These are phyloP conservation scores for Acromyrmex heyeri DNA, from an alignment of 1,140 invertebrate genomes.

Conservation along the genomic window DNA sequence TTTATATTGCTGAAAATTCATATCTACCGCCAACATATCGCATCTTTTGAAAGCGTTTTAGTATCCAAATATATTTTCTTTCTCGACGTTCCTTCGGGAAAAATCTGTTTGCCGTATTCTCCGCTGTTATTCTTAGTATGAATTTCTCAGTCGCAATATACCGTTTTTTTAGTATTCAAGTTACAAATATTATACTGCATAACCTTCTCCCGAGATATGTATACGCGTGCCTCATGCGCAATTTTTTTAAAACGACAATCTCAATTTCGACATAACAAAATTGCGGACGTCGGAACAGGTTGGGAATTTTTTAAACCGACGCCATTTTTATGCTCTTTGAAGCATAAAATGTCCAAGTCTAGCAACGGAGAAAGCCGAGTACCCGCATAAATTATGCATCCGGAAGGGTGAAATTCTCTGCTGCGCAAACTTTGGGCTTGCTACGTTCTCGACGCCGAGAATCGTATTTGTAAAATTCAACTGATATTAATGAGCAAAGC, in stretches of 20 bases:
- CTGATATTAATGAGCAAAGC: conserved; percentile 57
- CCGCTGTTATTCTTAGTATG: conserved; percentile 23
- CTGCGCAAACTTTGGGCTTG: conserved; percentile 52
- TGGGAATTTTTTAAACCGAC: conserved; percentile 52
- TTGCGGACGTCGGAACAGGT: conserved; percentile 17
- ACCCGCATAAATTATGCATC: conserved; percentile 66
- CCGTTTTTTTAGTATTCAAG: conserved; percentile 26
- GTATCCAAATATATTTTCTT: conserved; percentile 18
- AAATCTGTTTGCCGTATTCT: conserved; percentile 35
- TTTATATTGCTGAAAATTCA: background rate
- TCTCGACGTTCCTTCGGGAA: background rate
- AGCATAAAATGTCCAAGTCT: conserved; percentile 66
- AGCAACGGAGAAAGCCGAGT: conserved; percentile 58
- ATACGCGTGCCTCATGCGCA: background rate
- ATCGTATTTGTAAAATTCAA: conserved; percentile 61
- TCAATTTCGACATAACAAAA: conserved; percentile 47
- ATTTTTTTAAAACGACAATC: conserved; percentile 56
- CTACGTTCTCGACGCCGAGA: conserved; percentile 24
- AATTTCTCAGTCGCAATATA: conserved; percentile 34
- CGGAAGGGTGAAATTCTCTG: conserved; percentile 52
- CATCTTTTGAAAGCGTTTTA: conserved; percentile 17
- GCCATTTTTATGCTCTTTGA: conserved; percentile 66
- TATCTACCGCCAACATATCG: conserved; percentile 9
- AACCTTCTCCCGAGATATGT: background rate
- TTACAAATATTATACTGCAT: conserved; percentile 32